A percentile compares a stretch with the other conserved stretches of the same genome.
Conservation (phyloP, 2,113 vertebrate species). For the Harpagus bidentatus region DNA sequence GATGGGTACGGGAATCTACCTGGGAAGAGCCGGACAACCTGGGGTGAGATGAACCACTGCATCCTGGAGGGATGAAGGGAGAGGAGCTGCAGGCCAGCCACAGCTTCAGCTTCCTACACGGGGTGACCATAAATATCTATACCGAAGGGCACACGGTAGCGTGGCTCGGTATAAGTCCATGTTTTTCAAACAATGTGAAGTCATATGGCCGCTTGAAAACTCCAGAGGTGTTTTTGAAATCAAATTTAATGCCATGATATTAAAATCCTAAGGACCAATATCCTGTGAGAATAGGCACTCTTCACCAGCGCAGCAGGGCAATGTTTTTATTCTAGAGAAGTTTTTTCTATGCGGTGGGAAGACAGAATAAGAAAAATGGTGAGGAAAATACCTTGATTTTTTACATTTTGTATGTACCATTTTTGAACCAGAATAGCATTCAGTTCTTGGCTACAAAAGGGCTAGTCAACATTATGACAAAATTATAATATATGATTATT, state of each 20-base stretch:
- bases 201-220: neutral
- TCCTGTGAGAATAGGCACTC: neutral
- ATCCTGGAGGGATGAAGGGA: neutral
- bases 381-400: neutral
- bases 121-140: accelerated
- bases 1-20: neutral
- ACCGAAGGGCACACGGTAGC: accelerated
- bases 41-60: neutral
- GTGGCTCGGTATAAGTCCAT: neutral
- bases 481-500: neutral
- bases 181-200: neutral
- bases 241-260: neutral
- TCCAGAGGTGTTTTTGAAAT: neutral
- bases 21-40: neutral
- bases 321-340: neutral
- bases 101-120: neutral
- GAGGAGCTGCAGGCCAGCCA: neutral
- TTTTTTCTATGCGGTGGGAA: neutral
- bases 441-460: neutral
- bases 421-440: neutral
- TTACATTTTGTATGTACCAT: accelerated
- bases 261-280: neutral
- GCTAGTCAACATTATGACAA: neutral
- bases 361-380: neutral
- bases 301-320: no score